Percentiles rank a stretch among this genome's conserved stretches.
Conservation (phyloP, 2,797 vertebrate genomes). For the Eutrigla gurnardus region DNA sequence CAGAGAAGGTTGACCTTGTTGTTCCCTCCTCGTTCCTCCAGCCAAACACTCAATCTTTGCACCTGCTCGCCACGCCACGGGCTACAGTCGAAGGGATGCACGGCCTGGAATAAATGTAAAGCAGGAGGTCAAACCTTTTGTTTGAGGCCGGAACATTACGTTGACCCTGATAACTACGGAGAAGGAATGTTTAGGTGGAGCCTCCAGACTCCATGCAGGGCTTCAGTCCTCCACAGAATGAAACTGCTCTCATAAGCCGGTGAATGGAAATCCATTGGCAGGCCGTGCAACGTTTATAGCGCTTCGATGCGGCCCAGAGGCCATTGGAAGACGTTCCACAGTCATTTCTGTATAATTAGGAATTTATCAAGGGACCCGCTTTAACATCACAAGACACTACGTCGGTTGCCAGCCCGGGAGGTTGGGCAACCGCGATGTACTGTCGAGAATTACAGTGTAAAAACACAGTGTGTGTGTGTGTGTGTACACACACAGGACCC, state of each 20-base stretch:
- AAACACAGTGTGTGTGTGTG: slow-evolving; percentile 44
- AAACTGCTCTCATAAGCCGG: slow-evolving; percentile 46
- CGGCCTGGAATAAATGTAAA: slow-evolving; percentile 38
- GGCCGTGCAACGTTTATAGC: slow-evolving; percentile 43
- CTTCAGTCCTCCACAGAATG: slow-evolving; percentile 41
- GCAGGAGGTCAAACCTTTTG: slow-evolving; percentile 26
- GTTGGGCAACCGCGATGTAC: slow-evolving; percentile 46
- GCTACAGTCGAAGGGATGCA: slow-evolving; percentile 5
- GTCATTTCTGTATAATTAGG: slow-evolving; percentile 70
- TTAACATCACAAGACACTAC: slow-evolving; percentile 63
- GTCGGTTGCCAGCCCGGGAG: slow-evolving; percentile 48
- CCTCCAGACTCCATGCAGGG: slow-evolving; percentile 17
- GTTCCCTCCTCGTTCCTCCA: slow-evolving; percentile 50
- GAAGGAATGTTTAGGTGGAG: slow-evolving; percentile 52
- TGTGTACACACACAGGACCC: slow-evolving; percentile 48
- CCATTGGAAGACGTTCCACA: slow-evolving; percentile 53
- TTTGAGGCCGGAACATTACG: slow-evolving; percentile 29
- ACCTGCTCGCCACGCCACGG: slow-evolving; percentile 25
- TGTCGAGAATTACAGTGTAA: slow-evolving; percentile 53
- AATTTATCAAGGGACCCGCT: slow-evolving; percentile 68
- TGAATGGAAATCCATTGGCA: slow-evolving; percentile 55
- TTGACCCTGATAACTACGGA: slow-evolving; percentile 41
- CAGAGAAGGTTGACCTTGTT: slow-evolving; percentile 54
- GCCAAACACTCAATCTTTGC: slow-evolving; percentile 34
- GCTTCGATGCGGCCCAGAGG: slow-evolving; percentile 50